phyloP scores from a whole-genome alignment of 2,797 vertebrate species.

The Amblyopsis hoosieri region DNA sequence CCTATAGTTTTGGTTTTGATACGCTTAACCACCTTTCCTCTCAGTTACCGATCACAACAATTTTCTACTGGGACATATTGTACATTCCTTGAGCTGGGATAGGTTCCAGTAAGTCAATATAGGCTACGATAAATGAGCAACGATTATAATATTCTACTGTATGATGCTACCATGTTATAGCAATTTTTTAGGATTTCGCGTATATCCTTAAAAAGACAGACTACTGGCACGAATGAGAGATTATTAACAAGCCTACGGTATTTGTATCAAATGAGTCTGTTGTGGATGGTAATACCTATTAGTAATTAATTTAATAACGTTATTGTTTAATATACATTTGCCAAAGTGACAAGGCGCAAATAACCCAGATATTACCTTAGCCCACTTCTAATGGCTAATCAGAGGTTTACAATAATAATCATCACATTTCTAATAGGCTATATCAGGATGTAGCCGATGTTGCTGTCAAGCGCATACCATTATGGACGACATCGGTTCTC shows the following conservation, averaged over 20 bases:
- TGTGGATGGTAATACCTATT: slow-evolving; percentile 22
- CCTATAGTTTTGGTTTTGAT: slow-evolving; percentile 38
- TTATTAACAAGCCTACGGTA: not conserved
- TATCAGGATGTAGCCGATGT: slow-evolving; percentile 14
- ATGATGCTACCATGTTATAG: slow-evolving; percentile 51
- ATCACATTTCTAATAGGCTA: slow-evolving; percentile 22
- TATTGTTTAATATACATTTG: not conserved
- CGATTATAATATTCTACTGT: slow-evolving; percentile 25
- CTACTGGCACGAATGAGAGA: not conserved
- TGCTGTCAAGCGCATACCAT: slow-evolving; percentile 28
- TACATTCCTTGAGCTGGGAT: slow-evolving; percentile 21
- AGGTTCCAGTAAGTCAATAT: slow-evolving; percentile 21
- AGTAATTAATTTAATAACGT: slow-evolving; percentile 6
- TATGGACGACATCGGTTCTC: slow-evolving; percentile 47
- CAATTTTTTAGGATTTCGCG: slow-evolving; percentile 6
- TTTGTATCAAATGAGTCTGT: not conserved
- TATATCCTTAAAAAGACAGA: too few relatives aligned
- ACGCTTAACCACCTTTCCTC: slow-evolving; percentile 43
- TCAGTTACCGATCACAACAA: slow-evolving; percentile 15
- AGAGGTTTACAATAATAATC: not conserved
- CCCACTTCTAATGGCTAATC: too few relatives aligned
- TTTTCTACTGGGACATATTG: too few relatives aligned
- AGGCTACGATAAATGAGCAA: slow-evolving; percentile 25
- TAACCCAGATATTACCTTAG: too few relatives aligned
- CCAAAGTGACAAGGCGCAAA: too few relatives aligned